These are phyloP conservation scores for Dendroctonus valens DNA, from an alignment of 1,140 invertebrate genomes.

Conservation along the genomic window DNA sequence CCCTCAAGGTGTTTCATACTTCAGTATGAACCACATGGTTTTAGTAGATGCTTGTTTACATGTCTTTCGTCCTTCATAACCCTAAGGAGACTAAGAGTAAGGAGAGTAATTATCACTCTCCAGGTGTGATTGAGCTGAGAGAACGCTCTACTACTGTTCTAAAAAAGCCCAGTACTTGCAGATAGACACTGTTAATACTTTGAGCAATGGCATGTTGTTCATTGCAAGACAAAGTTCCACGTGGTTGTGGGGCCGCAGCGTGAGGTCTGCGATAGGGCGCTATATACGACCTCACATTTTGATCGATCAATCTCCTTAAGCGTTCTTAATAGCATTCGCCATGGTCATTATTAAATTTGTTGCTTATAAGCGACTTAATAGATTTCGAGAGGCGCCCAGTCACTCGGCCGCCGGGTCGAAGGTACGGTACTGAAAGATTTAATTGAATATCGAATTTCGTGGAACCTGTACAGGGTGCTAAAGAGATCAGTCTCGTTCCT, in stretches of 20 bases:
- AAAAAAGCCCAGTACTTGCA: too few species aligned
- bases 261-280: slow-evolving; percentile 11
- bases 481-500: too few species aligned
- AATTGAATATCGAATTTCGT: slow-evolving; percentile 35
- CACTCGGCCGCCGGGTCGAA: slow-evolving; percentile 6
- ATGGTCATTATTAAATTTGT: slow-evolving; percentile 38
- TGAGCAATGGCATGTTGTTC: too few species aligned
- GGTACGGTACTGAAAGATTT: slow-evolving; percentile 28
- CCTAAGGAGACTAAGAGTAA: too few species aligned
- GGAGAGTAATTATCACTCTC: too few species aligned
- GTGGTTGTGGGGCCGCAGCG: slow-evolving; percentile 4
- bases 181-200: too few species aligned
- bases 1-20: too few species aligned
- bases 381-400: slow-evolving; percentile 32
- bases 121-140: too few species aligned
- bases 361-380: slow-evolving; percentile 35
- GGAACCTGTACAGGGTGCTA: slow-evolving; percentile 12
- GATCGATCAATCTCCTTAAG: slow-evolving; percentile 33
- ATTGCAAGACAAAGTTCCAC: slow-evolving; percentile 1
- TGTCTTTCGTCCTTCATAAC: too few species aligned
- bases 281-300: slow-evolving; percentile 20
- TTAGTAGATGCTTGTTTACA: too few species aligned
- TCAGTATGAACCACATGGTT: too few species aligned
- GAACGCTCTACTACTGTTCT: too few species aligned
- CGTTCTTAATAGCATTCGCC: slow-evolving; percentile 32